Percentiles rank a stretch among this genome's conserved stretches.
These are phyloP conservation scores for Phorcus lineatus DNA, from an alignment of 2,888 invertebrate genomes.

Conservation along the genomic window DNA sequence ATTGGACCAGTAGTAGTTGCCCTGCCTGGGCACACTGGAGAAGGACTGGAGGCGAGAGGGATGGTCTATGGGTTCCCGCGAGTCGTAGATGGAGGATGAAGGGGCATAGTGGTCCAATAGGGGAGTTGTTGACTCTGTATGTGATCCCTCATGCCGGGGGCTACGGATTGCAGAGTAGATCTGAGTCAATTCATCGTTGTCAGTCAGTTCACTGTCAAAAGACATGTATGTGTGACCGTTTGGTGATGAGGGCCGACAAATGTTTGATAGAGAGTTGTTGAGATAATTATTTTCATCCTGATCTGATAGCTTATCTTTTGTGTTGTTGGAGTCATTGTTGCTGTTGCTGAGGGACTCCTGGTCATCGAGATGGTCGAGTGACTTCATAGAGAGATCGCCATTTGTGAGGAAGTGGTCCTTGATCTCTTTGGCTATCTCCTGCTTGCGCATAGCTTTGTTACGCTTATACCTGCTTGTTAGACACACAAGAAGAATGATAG, in stretches of 20 bases:
- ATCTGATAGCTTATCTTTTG: conserved; percentile 31
- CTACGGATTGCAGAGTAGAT: conserved; percentile 46
- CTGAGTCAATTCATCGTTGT: conserved; percentile 58
- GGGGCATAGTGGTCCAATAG: conserved; percentile 62
- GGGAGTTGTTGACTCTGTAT: conserved; percentile 66
- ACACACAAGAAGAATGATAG: conserved; percentile 53
- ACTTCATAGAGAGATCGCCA: conserved; percentile 44
- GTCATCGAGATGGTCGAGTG: conserved; percentile 34
- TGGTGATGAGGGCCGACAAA: conserved; percentile 23
- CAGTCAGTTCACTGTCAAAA: conserved; percentile 63
- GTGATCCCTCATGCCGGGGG: conserved; percentile 56
- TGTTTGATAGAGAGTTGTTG: conserved; percentile 34
- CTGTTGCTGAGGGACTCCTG: conserved; percentile 36
- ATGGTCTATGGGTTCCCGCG: conserved; percentile 41
- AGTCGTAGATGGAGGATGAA: conserved; percentile 36
- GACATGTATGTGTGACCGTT: conserved; percentile 69
- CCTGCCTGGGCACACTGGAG: conserved; percentile 19
- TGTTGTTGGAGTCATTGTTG: conserved; percentile 40
- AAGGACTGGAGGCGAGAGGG: conserved; percentile 24
- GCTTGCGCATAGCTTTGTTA: conserved; percentile 50
- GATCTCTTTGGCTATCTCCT: conserved; percentile 60
- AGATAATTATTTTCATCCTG: conserved; percentile 31
- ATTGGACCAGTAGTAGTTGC: conserved; percentile 12
- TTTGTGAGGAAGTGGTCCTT: conserved; percentile 65
- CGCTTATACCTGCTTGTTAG: conserved; percentile 47